Conservation (phyloP, 2,888 invertebrate species). For the Cepaea hortensis region DNA sequence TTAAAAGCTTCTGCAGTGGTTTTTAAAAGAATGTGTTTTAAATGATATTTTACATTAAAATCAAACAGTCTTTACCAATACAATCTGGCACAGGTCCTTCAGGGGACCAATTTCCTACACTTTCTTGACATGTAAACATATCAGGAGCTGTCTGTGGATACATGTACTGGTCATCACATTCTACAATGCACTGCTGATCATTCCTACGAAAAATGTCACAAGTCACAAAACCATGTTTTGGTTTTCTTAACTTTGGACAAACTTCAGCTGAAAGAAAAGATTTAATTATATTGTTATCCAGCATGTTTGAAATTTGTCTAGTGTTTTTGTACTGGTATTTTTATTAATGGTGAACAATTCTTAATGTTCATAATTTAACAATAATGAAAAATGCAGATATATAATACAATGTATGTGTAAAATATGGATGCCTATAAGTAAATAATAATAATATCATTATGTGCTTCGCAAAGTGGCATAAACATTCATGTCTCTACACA, state of each 20-base stretch:
- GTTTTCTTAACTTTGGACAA: neutral
- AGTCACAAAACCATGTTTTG: neutral
- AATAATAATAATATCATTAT: too few species aligned
- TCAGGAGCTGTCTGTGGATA: neutral
- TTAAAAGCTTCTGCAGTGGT: too few species aligned
- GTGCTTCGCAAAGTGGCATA: too few species aligned
- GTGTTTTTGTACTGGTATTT: neutral
- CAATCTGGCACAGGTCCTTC: constrained; percentile 4
- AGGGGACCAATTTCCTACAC: neutral
- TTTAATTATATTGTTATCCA: neutral
- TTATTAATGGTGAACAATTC: too few species aligned
- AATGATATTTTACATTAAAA: neutral
- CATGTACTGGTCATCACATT: neutral
- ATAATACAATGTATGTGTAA: too few species aligned
- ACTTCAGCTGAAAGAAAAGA: constrained; percentile 13
- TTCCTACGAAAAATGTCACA: neutral
- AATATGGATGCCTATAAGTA: too few species aligned
- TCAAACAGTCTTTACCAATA: neutral
- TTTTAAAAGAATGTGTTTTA: too few species aligned
- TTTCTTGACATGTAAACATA: neutral
- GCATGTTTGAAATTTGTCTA: neutral
- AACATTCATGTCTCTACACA: too few species aligned
- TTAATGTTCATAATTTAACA: too few species aligned
- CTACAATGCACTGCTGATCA: neutral
- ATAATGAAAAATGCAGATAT: too few species aligned